phyloP scores from a whole-genome alignment of 92 coral and sea anemone genomes.

The Siderastrea siderea region DNA sequence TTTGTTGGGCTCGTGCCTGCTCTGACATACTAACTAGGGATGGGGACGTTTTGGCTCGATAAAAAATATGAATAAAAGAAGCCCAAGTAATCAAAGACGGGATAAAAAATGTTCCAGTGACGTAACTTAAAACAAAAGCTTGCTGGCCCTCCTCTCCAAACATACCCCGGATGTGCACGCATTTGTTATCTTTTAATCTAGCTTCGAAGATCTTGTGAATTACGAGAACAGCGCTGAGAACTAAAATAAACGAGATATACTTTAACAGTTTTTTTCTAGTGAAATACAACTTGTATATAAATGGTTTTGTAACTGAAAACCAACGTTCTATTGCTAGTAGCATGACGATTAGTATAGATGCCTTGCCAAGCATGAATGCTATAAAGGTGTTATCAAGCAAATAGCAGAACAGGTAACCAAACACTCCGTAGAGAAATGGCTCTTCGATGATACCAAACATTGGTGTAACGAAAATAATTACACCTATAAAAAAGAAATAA shows the following conservation, averaged over 20 bases:
- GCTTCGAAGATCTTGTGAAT: neutral
- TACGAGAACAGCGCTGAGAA: neutral
- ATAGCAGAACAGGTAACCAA: neutral
- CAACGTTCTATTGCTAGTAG: constrained; percentile 12
- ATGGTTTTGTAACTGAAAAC: constrained; percentile 4
- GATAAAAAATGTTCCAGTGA: neutral
- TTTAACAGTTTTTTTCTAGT: neutral
- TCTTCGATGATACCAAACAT: neutral
- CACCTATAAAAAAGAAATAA: neutral
- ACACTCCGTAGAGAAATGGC: neutral
- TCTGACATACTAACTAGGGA: neutral
- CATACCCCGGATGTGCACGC: neutral
- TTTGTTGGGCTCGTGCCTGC: neutral
- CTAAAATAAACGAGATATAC: neutral
- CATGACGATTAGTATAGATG: neutral
- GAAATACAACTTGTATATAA: neutral
- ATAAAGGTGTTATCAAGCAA: neutral
- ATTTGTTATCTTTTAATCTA: neutral
- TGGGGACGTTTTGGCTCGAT: neutral
- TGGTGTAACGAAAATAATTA: constrained; percentile 1
- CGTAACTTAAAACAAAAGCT: neutral
- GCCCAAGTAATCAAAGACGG: neutral
- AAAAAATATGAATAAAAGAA: constrained; percentile 7
- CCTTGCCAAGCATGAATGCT: neutral
- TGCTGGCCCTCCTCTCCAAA: neutral